These are phyloP conservation scores for Meganola albula DNA, from an alignment of 2,888 invertebrate species.

Conservation along the genomic window DNA sequence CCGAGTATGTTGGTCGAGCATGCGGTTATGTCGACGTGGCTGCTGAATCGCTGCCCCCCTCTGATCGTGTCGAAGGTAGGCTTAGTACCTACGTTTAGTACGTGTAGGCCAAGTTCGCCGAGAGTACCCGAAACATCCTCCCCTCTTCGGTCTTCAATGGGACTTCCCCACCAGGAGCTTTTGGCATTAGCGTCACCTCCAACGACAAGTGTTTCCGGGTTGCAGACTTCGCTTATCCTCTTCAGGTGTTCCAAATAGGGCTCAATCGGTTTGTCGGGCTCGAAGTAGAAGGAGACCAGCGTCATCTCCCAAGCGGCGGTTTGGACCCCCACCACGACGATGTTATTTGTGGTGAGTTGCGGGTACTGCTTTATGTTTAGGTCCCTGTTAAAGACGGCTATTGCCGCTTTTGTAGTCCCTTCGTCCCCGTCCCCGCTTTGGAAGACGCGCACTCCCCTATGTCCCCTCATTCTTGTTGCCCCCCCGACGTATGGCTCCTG, in stretches of 20 bases:
- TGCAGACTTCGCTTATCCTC: too few relatives aligned
- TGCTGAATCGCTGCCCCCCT: conserved; percentile 10
- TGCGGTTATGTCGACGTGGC: conserved; percentile 25
- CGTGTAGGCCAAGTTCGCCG: neutral
- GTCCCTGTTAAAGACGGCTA: neutral
- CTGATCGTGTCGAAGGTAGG: conserved; percentile 27
- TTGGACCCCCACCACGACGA: neutral
- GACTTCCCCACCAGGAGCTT: conserved; percentile 21
- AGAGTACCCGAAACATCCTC: too few relatives aligned
- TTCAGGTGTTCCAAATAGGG: too few relatives aligned
- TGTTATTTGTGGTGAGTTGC: neutral
- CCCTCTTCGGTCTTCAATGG: conserved; percentile 13
- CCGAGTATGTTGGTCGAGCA: conserved; percentile 13
- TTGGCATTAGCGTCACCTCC: too few relatives aligned
- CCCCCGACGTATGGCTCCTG: too few relatives aligned
- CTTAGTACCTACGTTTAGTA: conserved; percentile 19
- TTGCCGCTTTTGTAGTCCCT: neutral
- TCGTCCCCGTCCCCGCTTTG: too few relatives aligned
- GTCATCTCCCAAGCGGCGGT: too few relatives aligned
- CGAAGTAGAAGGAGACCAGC: too few relatives aligned
- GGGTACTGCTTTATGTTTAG: neutral
- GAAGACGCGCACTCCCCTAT: too few relatives aligned
- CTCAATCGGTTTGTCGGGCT: too few relatives aligned
- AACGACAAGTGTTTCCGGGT: too few relatives aligned
- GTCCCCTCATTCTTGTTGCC: too few relatives aligned